Evolutionary conservation across 2,797 vertebrate species (phyloP).

Genomic region (Pyrocephalus nanus): DNA sequence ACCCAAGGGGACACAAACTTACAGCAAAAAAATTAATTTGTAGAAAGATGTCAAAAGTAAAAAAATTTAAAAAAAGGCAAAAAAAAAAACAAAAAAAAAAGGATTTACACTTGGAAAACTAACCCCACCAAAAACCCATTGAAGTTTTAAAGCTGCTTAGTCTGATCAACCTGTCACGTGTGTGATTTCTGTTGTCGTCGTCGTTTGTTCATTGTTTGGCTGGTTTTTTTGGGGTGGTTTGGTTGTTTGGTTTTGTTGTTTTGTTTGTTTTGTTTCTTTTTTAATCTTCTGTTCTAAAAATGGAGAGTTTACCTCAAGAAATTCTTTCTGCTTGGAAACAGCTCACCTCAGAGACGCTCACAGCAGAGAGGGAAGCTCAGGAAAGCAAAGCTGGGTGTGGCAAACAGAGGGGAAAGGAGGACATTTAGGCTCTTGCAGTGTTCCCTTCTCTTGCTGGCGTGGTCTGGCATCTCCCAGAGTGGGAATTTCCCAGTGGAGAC

Average conservation of each 20-base stretch:
- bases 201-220: not conserved
- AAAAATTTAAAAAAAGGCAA: not conserved
- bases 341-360: conserved; percentile 4
- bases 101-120: not conserved
- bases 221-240: not conserved
- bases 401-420: not conserved
- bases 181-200: conserved; percentile 6
- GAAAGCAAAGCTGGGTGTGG: not conserved
- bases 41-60: not conserved
- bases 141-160: conserved; percentile 30
- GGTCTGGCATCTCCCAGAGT: not conserved
- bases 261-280: not conserved
- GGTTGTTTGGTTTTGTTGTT: too few relatives aligned
- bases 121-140: not conserved
- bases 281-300: conserved; percentile 64
- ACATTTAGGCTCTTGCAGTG: not conserved
- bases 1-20: conserved; percentile 14
- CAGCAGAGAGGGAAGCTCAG: conserved; percentile 26
- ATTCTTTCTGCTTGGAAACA: conserved; percentile 73
- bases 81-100: not conserved
- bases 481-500: not conserved
- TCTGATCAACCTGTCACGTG: not conserved
- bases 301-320: conserved; percentile 76
- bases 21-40: not conserved
- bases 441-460: not conserved